Conservation (phyloP, 2,888 invertebrate genomes). For the Tromatobia lineatoria region DNA sequence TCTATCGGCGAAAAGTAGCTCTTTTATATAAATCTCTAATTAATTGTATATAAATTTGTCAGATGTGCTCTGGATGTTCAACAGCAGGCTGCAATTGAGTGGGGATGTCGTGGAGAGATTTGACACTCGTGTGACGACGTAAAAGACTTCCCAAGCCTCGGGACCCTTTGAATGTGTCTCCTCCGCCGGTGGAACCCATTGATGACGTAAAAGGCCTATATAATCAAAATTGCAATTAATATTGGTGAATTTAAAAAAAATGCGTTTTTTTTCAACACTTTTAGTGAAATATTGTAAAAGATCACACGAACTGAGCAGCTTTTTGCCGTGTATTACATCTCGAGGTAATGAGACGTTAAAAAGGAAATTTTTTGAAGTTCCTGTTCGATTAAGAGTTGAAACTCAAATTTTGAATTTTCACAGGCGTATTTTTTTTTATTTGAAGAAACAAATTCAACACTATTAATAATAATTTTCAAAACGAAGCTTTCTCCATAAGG, state of each 20-base stretch:
- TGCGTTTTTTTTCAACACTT: background rate
- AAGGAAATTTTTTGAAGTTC: no score
- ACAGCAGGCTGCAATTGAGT: slow-evolving; percentile 85
- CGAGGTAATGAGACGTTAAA: no score
- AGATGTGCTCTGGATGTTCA: slow-evolving; percentile 85
- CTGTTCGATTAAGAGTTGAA: no score
- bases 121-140: slow-evolving; percentile 85
- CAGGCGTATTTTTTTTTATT: no score
- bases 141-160: slow-evolving; percentile 85
- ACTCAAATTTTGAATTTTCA: no score
- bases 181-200: slow-evolving; percentile 84
- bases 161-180: slow-evolving; percentile 84
- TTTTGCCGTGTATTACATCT: no score
- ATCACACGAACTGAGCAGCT: no score
- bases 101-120: slow-evolving; percentile 85
- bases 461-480: no score
- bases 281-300: background rate
- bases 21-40: background rate
- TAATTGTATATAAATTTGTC: slow-evolving; percentile 71
- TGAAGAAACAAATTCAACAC: no score
- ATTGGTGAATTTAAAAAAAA: background rate
- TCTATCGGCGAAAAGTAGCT: background rate
- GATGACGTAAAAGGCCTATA: slow-evolving; percentile 85
- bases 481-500: no score
- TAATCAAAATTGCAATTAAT: slow-evolving; percentile 83